These are phyloP conservation scores for Drosophila cracens DNA, from an alignment of 2,888 invertebrate species.

Conservation along the genomic window DNA sequence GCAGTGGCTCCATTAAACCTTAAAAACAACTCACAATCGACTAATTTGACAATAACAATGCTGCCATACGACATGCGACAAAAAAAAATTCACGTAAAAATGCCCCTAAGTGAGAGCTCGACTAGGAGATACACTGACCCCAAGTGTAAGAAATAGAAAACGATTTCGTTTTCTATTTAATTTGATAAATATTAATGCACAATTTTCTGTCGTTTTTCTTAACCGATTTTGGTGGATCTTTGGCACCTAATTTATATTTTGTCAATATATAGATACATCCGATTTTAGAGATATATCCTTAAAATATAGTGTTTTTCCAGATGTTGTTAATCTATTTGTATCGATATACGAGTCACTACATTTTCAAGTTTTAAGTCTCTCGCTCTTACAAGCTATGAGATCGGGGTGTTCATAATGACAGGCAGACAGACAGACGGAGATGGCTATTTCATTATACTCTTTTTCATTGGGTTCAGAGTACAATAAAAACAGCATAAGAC, in stretches of 20 bases:
- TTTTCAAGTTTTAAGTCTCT: not conserved
- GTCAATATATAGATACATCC: not conserved
- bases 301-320: not conserved
- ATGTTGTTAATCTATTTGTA: not conserved
- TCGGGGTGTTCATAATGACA: not conserved
- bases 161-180: not conserved
- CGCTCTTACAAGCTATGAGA: not conserved
- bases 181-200: not conserved
- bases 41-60: conserved; percentile 57
- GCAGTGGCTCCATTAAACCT: conserved; percentile 39
- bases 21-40: conserved; percentile 45
- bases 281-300: not conserved
- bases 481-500: not conserved
- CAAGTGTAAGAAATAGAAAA: not conserved
- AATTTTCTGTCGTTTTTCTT: not conserved
- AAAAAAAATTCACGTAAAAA: not conserved
- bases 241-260: not conserved
- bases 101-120: not conserved
- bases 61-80: conserved; percentile 8
- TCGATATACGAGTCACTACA: not conserved
- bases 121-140: not conserved
- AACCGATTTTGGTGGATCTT: not conserved
- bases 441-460: not conserved
- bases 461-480: conserved; percentile 2
- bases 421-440: not conserved